phyloP scores from a whole-genome alignment of 2,113 vertebrate genomes.

The Malurus cyaneus region DNA sequence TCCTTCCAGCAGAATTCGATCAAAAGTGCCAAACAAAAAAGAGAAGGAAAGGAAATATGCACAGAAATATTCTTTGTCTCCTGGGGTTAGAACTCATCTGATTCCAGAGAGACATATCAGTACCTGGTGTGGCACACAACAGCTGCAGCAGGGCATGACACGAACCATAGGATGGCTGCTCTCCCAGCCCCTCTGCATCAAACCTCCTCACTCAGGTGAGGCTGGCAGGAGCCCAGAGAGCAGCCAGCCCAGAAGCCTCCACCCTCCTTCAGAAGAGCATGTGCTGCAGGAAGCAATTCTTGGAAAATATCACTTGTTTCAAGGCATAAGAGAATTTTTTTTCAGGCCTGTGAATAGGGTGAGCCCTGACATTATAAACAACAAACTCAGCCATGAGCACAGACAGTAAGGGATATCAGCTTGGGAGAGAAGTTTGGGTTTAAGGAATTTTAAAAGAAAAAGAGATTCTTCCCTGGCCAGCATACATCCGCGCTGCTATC shows the following conservation, averaged over 20 bases:
- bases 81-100: neutral
- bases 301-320: neutral
- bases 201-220: rapidly evolving
- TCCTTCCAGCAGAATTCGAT: neutral
- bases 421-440: neutral
- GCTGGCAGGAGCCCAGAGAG: neutral
- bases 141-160: neutral
- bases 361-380: neutral
- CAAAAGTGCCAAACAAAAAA: neutral
- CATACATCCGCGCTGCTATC: rapidly evolving
- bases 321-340: neutral
- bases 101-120: neutral
- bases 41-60: neutral
- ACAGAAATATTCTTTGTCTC: neutral
- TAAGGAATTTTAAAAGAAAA: neutral
- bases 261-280: rapidly evolving
- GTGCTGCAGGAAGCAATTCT: neutral
- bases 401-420: neutral
- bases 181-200: neutral
- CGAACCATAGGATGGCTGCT: too few species aligned
- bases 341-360: neutral
- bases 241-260: neutral
- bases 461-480: neutral
- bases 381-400: neutral
- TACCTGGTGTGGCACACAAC: neutral